Evolutionary conservation across 2,888 invertebrate species (phyloP), one percentile per base, ranked within the genome.

Genomic region (Hoplodrina ambigua): DNA sequence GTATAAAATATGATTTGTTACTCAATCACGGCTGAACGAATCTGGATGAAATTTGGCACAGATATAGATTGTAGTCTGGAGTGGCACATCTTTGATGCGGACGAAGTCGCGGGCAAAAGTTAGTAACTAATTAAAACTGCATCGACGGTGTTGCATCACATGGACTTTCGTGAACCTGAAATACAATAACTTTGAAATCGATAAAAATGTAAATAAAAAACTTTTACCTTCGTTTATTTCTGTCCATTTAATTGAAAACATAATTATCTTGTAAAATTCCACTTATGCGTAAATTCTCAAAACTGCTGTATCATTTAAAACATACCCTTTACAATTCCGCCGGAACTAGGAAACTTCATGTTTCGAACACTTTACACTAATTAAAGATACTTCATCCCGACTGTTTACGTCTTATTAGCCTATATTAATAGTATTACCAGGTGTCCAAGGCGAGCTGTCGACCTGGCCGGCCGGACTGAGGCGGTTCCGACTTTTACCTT

Each of bases 401-500:
- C 8, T 4, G 11, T 44, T 56, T 69, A 61, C 5, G 4, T 30
- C 15, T 59, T 72, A 75, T 69, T 63, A 65, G 20, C 59, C 25
- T 7, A 19, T 66, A 53, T 56, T 11, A 63, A 54, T 13, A 55
- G 52, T 41, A 46, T 49, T 57, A 64, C 56, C 56, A 20, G 30
- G 6, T 19, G 19, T 13, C 58, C 79, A 81, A 79, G 81, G 79
- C 49, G 52, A 81, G 46, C 72, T 46, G 7, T 72, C 41, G 72
- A 79, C 79, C 81, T 50, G 63, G 17, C 37, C 19, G 25, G 19
- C 37, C 19, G 25, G 19, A 11, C 11, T 2, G 0, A 13, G 13
- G 15, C 52, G 77, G 81, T 79, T 79, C 79, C 81, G 77, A 72
- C 79, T 79, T 72, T 81, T 77, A 77, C 78, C 49, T 33, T 54